Percentiles rank a stretch among this genome's conserved stretches.
Evolutionary conservation across 2,888 invertebrate genomes (phyloP).

Genomic region (Ichneumoninae sp.): DNA sequence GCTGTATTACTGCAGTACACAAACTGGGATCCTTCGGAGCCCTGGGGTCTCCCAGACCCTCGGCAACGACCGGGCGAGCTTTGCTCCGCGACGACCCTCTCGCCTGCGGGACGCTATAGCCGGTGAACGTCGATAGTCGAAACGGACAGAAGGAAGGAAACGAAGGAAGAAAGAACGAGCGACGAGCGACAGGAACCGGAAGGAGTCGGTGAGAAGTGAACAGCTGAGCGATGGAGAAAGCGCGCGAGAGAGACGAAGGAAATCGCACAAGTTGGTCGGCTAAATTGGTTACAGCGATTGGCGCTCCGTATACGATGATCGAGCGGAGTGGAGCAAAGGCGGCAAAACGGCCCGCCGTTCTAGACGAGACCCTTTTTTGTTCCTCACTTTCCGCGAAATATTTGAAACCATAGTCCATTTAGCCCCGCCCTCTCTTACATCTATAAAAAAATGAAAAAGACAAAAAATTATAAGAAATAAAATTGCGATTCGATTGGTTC

Average conservation of each 20-base stretch:
- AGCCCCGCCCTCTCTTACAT: no score
- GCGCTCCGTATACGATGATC: neutral
- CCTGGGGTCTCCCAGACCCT: conserved; percentile 29
- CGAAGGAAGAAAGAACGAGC: conserved; percentile 44
- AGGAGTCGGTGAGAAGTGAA: conserved; percentile 38
- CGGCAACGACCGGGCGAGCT: conserved; percentile 47
- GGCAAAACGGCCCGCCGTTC: neutral
- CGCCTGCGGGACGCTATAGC: conserved; percentile 50
- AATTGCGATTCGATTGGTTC: conserved; percentile 41
- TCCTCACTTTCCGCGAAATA: neutral
- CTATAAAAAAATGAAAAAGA: neutral
- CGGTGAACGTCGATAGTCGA: conserved; percentile 28
- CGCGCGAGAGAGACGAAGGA: conserved; percentile 14
- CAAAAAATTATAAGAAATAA: neutral
- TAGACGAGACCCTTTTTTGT: neutral
- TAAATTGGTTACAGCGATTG: neutral
- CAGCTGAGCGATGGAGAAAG: conserved; percentile 55
- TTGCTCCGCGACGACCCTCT: conserved; percentile 67
- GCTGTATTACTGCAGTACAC: conserved; percentile 25
- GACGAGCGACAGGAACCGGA: conserved; percentile 49
- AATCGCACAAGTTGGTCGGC: neutral
- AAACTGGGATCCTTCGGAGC: conserved; percentile 43
- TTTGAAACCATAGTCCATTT: no score
- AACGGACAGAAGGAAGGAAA: conserved; percentile 65
- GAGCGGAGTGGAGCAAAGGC: neutral